Conservation (phyloP, 2,888 invertebrate genomes). For the Lepidocyrtinus sp. region DNA sequence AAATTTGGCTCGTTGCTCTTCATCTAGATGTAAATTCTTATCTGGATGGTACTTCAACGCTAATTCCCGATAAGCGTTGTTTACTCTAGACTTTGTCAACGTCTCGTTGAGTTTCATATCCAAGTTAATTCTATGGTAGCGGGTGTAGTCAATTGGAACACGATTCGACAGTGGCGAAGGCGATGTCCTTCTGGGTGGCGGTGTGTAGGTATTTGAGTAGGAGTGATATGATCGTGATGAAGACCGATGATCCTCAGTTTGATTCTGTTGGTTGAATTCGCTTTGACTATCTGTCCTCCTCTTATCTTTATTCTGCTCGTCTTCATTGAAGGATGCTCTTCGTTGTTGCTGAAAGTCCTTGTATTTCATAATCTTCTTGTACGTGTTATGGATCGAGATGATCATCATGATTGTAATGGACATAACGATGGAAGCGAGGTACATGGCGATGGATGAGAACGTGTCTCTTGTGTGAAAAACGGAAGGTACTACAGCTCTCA, state of each 20-base stretch:
- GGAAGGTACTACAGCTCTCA: neutral
- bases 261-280: neutral
- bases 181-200: neutral
- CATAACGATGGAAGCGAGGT: constrained; percentile 12
- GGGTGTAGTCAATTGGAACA: constrained; percentile 20
- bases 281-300: neutral
- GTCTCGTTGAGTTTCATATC: neutral
- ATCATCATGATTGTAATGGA: constrained; percentile 28
- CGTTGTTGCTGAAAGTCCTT: constrained; percentile 13
- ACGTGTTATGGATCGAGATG: constrained; percentile 23
- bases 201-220: neutral
- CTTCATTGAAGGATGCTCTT: neutral
- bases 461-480: constrained; percentile 22
- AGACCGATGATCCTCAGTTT: too few relatives aligned
- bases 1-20: constrained; percentile 3
- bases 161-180: neutral
- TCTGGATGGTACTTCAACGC: constrained; percentile 38
- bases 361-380: constrained; percentile 28
- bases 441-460: constrained; percentile 5
- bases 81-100: constrained; percentile 28
- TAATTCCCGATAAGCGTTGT: constrained; percentile 37
- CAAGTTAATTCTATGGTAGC: constrained; percentile 28
- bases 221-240: neutral
- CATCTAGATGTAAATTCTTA: constrained; percentile 23
- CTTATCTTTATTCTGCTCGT: neutral